Conservation (phyloP, 2,888 invertebrate species). For the Hoplodrina blanda region DNA sequence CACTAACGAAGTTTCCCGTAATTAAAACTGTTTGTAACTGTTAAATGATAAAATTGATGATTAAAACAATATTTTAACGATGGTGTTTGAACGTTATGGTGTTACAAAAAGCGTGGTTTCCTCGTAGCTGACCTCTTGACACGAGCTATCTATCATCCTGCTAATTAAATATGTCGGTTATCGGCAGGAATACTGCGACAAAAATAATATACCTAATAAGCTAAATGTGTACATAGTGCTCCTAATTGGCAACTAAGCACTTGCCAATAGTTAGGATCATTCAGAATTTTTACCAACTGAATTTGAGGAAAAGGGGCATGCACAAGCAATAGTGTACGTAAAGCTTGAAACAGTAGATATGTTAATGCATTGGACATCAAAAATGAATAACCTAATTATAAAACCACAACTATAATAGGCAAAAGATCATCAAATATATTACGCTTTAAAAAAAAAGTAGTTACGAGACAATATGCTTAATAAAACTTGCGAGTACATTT, state of each 20-base stretch:
- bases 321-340: neutral
- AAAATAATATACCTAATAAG: constrained; percentile 61
- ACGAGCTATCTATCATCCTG: constrained; percentile 80
- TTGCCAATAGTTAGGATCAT: neutral
- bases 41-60: constrained; percentile 82
- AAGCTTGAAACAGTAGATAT: constrained; percentile 1
- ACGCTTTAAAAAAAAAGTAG: too few relatives aligned
- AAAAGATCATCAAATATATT: too few relatives aligned
- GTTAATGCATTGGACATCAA: neutral
- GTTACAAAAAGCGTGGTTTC: constrained; percentile 75
- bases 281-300: neutral
- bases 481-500: neutral
- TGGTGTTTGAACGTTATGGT: constrained; percentile 68
- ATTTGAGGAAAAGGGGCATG: neutral
- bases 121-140: constrained; percentile 84
- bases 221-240: constrained; percentile 25
- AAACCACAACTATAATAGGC: too few relatives aligned
- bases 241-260: constrained; percentile 51
- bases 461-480: neutral
- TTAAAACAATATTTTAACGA: constrained; percentile 77
- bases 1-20: constrained; percentile 82
- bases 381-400: neutral
- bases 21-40: constrained; percentile 82
- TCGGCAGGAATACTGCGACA: constrained; percentile 63
- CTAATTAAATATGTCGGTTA: constrained; percentile 76